A percentile compares a stretch with the other conserved stretches of the same genome.
These are phyloP conservation scores for Argynnis bischoffii DNA, from an alignment of 2,888 invertebrate genomes.

Conservation along the genomic window DNA sequence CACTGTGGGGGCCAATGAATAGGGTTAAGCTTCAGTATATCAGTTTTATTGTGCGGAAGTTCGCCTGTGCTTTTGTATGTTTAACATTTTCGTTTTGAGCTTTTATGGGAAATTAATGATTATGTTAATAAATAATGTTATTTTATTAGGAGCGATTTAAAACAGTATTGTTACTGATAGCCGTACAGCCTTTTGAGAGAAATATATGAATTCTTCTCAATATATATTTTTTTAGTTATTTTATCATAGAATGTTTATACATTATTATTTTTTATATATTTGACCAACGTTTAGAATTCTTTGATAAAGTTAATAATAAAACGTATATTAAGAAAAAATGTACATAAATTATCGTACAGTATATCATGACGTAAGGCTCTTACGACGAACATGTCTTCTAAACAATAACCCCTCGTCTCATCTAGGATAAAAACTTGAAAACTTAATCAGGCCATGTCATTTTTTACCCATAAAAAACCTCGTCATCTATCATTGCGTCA, in stretches of 20 bases:
- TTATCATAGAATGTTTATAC: too few relatives aligned
- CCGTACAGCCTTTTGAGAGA: too few relatives aligned
- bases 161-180: background rate
- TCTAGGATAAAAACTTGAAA: constrained; percentile 31
- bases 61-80: constrained; percentile 19
- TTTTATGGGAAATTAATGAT: constrained; percentile 14
- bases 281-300: too few relatives aligned
- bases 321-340: background rate
- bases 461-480: constrained; percentile 38
- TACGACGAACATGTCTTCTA: background rate
- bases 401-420: constrained; percentile 1
- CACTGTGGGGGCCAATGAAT: constrained; percentile 36
- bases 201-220: too few relatives aligned
- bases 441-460: constrained; percentile 34
- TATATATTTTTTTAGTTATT: too few relatives aligned
- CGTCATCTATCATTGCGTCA: constrained; percentile 43
- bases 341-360: background rate
- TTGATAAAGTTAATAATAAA: too few relatives aligned
- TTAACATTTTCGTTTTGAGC: constrained; percentile 12
- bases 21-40: constrained; percentile 31
- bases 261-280: too few relatives aligned
- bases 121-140: background rate
- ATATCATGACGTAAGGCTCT: constrained; percentile 1
- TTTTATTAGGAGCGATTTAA: background rate
- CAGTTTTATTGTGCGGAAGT: constrained; percentile 28